Conservation (phyloP, 2,113 vertebrate genomes). For the Loxodonta africana region DNA sequence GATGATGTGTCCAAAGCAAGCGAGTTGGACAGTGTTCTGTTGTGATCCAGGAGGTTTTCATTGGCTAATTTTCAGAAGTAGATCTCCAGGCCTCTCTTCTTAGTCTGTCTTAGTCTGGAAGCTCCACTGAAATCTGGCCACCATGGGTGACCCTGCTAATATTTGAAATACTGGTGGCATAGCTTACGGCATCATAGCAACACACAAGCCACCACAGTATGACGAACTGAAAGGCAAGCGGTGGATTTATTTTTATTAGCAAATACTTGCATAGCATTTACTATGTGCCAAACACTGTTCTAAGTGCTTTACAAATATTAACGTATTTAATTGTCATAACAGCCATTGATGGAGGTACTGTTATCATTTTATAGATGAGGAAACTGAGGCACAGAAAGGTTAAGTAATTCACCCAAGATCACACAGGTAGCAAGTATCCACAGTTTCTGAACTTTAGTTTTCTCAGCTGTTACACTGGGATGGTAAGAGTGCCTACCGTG, state of each 20-base stretch:
- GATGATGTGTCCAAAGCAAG: not conserved
- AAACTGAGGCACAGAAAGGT: not conserved
- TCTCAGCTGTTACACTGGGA: not conserved
- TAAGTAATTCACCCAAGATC: not conserved
- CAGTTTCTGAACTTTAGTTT: not conserved
- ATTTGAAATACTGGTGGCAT: not conserved
- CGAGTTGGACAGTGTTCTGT: too few relatives aligned
- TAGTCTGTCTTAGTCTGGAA: not conserved
- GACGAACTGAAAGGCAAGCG: too few relatives aligned
- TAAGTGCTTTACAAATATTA: not conserved
- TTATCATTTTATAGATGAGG: not conserved
- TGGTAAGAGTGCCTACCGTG: accelerated
- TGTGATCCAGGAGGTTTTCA: not conserved
- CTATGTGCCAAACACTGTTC: not conserved
- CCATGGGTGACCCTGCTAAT: not conserved
- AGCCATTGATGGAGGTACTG: not conserved
- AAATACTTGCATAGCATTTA: not conserved
- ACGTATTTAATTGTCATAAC: not conserved
- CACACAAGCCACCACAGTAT: not conserved
- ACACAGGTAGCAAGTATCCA: not conserved
- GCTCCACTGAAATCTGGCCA: not conserved
- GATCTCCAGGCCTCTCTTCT: not conserved
- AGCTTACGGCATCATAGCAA: not conserved
- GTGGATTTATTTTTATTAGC: too few relatives aligned
- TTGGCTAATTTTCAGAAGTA: not conserved